Base-by-base conservation (phyloP, 2,113 vertebrate genomes). In the Orycteropus afer region DNA sequence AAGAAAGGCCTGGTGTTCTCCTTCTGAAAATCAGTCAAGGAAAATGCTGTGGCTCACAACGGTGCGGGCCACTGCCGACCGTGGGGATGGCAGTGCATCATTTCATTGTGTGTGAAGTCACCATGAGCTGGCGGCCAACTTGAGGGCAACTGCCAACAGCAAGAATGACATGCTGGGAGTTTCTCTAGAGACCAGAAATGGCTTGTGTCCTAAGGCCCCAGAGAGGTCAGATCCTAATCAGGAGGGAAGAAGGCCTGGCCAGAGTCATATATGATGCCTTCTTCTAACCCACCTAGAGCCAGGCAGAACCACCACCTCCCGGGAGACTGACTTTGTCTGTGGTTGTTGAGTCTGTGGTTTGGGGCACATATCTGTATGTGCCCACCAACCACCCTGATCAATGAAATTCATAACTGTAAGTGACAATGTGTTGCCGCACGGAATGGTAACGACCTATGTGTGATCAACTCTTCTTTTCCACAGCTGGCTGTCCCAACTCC, bases 401-500 rank as follows among this genome's bases (percentile, higher is more conserved):
- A 2, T 7, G 1, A 42, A 3, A 51, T 71, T 47, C 34, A 0
- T 22, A 14, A 13, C 32, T 10, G 17, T 42, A 2, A 11, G 4
- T 49, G 7, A 84, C 51, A 74, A 10, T 22, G 9, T 1, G 0
- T 81, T 13, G 27, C 34, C 0, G 0, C 18, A 4, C 55, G 9
- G 40, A 55, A 40, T 74, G 79, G 96, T 63, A 89, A 82, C 59
- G 77, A 96, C 81, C 40, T 95, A 12, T 85, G 90, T 96, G 89
- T 97, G 49, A 98, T 87, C n/a, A 23, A 74, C 92, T 96, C 47
- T 96, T 98, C 65, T 98, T 97, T 96, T 86, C 96, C 92, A 97
- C 98, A 99, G 99, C 98, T 94, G 99, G 99, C 97, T 99, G 99
- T 93, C 97, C 97, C 0, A 95, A 99, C 95, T 99, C 99, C 86